Base-by-base conservation (phyloP, 2,888 invertebrate genomes). In the Nebria brevicollis region DNA sequence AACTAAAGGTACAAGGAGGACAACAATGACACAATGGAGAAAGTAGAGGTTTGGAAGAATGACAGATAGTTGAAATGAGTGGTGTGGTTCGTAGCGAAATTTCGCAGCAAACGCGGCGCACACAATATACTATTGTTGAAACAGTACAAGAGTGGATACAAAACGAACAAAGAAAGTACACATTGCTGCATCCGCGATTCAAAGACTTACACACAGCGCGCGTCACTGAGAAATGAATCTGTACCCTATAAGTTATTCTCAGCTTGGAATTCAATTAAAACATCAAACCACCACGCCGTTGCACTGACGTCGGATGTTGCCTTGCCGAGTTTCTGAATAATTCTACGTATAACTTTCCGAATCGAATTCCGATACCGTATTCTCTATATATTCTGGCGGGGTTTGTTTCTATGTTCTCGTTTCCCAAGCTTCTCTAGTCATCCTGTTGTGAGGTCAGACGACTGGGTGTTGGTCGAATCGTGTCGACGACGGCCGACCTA, bases 231-330 rank as follows among this genome's bases (percentile, higher is more conserved):
- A 75, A 81, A 81, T 72, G 77, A 81, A 81, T 81, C 81, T 72
- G 34, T 75, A 15, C 70, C 75, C 70, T 72, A 34, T 34, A 81
- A 81, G 81, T 81, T 81, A 81, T 81, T 81, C 81, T 66, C 81
- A 72, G 76, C 70, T 65, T 81, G 81, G 81, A 81, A 81, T 81
- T 77, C 81, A 81, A 81, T 81, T 81, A 81, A 81, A 81, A 81
- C 81, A 81, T 81, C 81, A 81, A 81, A 76, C 81, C 81, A 75
- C 75, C 81, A 68, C 26, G 41, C 73, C 42, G 10, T 42, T 81
- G 76, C 77, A 81, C 77, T 77, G 81, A 68, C 70, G 81, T 76
- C 81, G 76, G 81, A 76, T 76, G 81, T 72, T 81, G 76, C 72
- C 72, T 72, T 81, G 76, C 72, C 72, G 81, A 81, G 77, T 81